Evolutionary conservation across 2,797 vertebrate species (phyloP).

Genomic region (Holocentrus rufus): DNA sequence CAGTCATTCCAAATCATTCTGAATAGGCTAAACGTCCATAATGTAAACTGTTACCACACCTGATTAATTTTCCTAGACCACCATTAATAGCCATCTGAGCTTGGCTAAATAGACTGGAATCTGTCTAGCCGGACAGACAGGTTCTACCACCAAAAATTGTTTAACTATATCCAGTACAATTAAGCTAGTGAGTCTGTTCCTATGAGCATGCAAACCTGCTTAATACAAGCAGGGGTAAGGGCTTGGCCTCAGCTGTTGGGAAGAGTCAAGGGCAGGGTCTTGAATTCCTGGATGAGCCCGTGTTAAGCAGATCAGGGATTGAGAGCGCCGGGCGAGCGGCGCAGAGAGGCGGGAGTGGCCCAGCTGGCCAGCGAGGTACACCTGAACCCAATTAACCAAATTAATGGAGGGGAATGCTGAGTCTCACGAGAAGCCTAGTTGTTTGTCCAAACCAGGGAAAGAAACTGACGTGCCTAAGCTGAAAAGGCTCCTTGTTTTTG

Average conservation of each 20-base stretch:
- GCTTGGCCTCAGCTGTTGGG: background rate
- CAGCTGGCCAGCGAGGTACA: slow-evolving; percentile 26
- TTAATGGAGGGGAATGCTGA: slow-evolving; percentile 31
- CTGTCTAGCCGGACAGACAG: too few relatives aligned
- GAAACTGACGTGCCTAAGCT: slow-evolving; percentile 6
- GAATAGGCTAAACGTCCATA: too few relatives aligned
- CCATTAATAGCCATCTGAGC: too few relatives aligned
- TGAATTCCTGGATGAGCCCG: slow-evolving; percentile 4
- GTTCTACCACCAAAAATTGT: background rate
- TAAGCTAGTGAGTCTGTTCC: background rate
- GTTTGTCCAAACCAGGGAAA: slow-evolving; percentile 18
- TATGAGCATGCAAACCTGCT: background rate
- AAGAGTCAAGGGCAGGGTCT: background rate
- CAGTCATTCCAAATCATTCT: too few relatives aligned
- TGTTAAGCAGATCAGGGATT: slow-evolving; percentile 11
- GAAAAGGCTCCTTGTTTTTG: slow-evolving; percentile 21
- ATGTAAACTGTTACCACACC: too few relatives aligned
- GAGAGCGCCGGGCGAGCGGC: slow-evolving; percentile 5
- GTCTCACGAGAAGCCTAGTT: slow-evolving; percentile 1
- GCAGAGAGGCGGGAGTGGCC: slow-evolving; percentile 18
- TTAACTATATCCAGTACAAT: background rate
- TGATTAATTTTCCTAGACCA: too few relatives aligned
- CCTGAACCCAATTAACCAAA: slow-evolving; percentile 57
- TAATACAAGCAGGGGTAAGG: slow-evolving; percentile 1
- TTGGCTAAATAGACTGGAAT: too few relatives aligned